phyloP scores from a whole-genome alignment of 2,888 invertebrate genomes.

The Yponomeuta cagnagella region DNA sequence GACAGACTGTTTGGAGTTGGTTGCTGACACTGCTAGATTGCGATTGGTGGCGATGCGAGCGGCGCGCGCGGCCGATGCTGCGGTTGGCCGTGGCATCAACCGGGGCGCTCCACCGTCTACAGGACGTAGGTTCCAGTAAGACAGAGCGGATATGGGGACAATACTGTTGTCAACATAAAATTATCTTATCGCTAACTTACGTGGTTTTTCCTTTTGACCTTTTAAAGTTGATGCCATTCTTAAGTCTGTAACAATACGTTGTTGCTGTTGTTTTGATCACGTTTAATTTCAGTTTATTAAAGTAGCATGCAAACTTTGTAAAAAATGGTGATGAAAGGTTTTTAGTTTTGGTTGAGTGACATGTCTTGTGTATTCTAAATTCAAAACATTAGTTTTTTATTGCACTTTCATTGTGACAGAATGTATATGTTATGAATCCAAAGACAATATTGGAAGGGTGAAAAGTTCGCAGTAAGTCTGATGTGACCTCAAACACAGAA shows the following conservation, averaged over 20 bases:
- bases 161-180: not conserved
- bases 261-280: slow-evolving; percentile 8
- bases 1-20: not conserved
- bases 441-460: too few species aligned
- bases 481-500: not conserved
- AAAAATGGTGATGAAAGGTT: slow-evolving; percentile 27
- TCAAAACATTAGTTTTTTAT: not conserved
- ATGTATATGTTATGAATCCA: not conserved
- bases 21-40: slow-evolving; percentile 26
- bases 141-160: not conserved
- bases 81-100: slow-evolving; percentile 55
- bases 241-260: not conserved
- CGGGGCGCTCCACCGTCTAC: slow-evolving; percentile 29
- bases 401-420: not conserved
- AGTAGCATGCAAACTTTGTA: slow-evolving; percentile 1
- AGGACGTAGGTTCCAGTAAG: not conserved
- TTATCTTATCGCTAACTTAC: slow-evolving; percentile 30
- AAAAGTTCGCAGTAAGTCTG: not conserved
- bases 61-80: slow-evolving; percentile 62
- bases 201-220: slow-evolving; percentile 51
- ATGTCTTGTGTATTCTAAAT: not conserved
- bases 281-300: slow-evolving; percentile 10
- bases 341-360: slow-evolving; percentile 40
- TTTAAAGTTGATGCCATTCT: slow-evolving; percentile 49
- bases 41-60: slow-evolving; percentile 59